Evolutionary conservation across 2,888 invertebrate genomes (phyloP).

Genomic region (Sicus ferrugineus): DNA sequence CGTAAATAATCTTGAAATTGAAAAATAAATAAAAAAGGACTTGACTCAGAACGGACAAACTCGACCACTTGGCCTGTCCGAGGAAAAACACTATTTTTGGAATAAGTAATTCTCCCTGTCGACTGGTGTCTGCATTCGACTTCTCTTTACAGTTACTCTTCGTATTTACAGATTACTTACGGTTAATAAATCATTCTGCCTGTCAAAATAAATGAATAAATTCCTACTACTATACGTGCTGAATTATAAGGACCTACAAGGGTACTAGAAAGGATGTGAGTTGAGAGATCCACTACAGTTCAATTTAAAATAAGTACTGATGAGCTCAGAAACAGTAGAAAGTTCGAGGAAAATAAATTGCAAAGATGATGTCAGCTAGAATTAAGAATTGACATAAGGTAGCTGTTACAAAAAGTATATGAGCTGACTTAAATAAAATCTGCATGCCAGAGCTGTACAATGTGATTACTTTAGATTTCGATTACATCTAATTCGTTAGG

Average conservation of each 20-base stretch:
- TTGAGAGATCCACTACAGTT: conserved; percentile 6
- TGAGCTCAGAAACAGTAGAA: neutral
- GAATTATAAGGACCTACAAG: conserved; percentile 41
- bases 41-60: neutral
- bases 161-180: conserved; percentile 60
- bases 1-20: conserved; percentile 32
- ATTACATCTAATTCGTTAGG: no score
- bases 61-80: conserved; percentile 23
- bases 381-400: neutral
- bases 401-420: neutral
- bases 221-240: conserved; percentile 35
- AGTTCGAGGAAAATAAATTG: neutral
- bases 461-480: no score
- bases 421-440: no score
- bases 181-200: conserved; percentile 64
- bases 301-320: conserved; percentile 13
- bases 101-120: neutral
- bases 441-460: no score
- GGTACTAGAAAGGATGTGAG: conserved; percentile 36
- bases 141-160: conserved; percentile 38
- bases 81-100: neutral
- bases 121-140: conserved; percentile 21
- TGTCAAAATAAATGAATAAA: conserved; percentile 58
- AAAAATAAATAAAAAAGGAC: conserved; percentile 27
- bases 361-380: neutral